Conservation (phyloP, 2,113 vertebrate species). For the Balaeniceps rex region DNA sequence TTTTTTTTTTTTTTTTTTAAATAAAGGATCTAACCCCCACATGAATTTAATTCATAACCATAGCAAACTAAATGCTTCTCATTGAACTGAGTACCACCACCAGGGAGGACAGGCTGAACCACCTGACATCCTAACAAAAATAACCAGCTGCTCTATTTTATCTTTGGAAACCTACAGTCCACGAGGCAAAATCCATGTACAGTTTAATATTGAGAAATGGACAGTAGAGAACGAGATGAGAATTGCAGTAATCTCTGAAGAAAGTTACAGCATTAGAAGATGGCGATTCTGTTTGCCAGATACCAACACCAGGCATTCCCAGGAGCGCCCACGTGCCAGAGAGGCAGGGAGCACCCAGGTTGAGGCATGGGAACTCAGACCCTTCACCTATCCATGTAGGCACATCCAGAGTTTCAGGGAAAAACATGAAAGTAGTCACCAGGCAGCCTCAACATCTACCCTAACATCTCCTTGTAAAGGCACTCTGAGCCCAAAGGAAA, state of each 20-base stretch:
- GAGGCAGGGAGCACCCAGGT: neutral
- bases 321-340: neutral
- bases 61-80: neutral
- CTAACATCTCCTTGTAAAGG: neutral
- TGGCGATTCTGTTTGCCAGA: neutral
- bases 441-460: neutral
- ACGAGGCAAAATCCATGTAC: neutral
- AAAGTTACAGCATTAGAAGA: accelerated
- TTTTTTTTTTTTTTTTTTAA: neutral
- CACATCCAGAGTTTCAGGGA: neutral
- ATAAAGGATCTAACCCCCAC: neutral
- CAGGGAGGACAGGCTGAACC: neutral
- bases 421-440: neutral
- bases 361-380: neutral
- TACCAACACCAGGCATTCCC: neutral
- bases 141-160: neutral
- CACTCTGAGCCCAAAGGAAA: neutral
- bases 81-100: too few relatives aligned
- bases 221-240: neutral
- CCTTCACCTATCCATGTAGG: neutral
- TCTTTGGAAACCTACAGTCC: neutral
- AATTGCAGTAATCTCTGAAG: neutral
- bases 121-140: neutral
- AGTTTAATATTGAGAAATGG: neutral
- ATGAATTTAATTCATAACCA: neutral